phyloP scores from a whole-genome alignment of 64 coral and sea anemone genomes.

The Montipora efflorescens region DNA sequence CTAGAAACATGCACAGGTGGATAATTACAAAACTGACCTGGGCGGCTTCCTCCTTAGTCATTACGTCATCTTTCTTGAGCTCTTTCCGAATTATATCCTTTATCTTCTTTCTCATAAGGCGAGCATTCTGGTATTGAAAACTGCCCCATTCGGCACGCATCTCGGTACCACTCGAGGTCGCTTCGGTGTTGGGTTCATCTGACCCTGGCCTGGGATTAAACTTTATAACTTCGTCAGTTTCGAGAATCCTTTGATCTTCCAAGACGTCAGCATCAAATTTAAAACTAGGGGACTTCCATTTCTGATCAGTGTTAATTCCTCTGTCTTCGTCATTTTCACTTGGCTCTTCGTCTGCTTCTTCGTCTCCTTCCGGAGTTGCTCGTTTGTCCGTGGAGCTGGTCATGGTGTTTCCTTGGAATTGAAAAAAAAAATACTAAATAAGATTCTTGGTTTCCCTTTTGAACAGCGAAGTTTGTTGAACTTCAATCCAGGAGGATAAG shows the following conservation, averaged over 20 bases:
- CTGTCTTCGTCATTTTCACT: not conserved
- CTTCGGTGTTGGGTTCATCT: not conserved
- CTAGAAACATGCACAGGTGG: not conserved
- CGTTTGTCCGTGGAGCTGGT: no score
- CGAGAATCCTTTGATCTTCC: constrained; percentile 60
- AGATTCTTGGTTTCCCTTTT: no score
- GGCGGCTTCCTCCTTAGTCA: constrained; percentile 58
- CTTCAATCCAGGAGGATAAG: no score
- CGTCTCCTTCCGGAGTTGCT: no score
- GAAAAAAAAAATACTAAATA: no score
- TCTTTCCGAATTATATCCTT: constrained; percentile 43
- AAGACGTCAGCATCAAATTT: constrained; percentile 58
- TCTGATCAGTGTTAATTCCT: not conserved
- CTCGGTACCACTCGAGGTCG: not conserved
- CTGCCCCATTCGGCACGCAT: not conserved
- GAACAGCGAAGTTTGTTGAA: no score
- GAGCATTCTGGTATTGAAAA: constrained; percentile 64
- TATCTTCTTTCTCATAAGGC: constrained; percentile 2
- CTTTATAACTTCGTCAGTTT: constrained; percentile 39
- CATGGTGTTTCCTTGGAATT: not conserved
- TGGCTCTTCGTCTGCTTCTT: not conserved
- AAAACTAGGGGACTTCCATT: constrained; percentile 1
- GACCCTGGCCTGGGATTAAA: not conserved
- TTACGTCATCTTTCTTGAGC: constrained; percentile 62
- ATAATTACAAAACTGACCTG: not conserved